These are phyloP conservation scores for Petroica traversi DNA, from an alignment of 2,113 vertebrate genomes.

Conservation along the genomic window DNA sequence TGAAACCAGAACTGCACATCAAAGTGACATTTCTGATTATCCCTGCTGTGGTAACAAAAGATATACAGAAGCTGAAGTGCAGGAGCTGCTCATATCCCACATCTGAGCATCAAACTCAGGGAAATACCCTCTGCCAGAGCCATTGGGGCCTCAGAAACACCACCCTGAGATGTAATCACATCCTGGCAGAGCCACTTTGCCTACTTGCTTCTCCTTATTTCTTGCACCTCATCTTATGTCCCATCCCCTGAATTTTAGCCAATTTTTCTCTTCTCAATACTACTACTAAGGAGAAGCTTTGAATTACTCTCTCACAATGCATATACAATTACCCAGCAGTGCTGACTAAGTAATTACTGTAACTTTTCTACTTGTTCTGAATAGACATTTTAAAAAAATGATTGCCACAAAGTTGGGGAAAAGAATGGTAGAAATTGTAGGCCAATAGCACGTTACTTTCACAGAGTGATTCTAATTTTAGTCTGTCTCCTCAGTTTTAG, in stretches of 20 bases:
- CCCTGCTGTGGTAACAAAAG: neutral
- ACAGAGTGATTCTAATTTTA: slow-evolving; percentile 9
- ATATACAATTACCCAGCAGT: neutral
- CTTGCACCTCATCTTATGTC: neutral
- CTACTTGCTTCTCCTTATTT: neutral
- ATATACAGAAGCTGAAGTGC: neutral
- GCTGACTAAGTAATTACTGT: neutral
- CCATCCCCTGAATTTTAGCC: neutral
- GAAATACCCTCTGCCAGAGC: neutral
- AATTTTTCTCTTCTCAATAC: neutral
- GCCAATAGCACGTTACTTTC: neutral
- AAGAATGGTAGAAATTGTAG: neutral
- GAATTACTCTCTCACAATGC: neutral
- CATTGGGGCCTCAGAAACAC: neutral
- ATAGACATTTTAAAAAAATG: neutral
- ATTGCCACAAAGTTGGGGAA: neutral
- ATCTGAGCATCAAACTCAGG: neutral
- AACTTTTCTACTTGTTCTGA: neutral
- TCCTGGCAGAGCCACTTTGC: neutral
- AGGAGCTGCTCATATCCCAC: neutral
- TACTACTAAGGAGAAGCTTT: neutral
- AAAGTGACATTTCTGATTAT: neutral
- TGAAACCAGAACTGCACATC: neutral
- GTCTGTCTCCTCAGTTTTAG: slow-evolving; percentile 39
- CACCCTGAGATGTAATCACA: neutral